phyloP scores from a whole-genome alignment of 2,888 invertebrate species.

The Rhorus exstirpatorius region DNA sequence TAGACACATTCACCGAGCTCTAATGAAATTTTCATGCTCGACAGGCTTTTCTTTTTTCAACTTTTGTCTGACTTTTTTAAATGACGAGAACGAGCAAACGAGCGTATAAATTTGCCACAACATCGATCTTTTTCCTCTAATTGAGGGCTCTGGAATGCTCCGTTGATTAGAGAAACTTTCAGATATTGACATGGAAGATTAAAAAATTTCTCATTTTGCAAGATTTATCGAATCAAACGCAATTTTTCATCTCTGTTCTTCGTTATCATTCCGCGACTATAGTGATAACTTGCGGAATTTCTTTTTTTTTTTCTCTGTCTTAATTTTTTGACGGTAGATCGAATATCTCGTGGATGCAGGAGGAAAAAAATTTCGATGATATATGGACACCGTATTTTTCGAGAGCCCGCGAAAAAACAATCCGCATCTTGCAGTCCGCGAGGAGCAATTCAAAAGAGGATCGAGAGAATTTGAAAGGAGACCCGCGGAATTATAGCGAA shows the following conservation, averaged over 20 bases:
- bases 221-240: constrained; percentile 16
- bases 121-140: constrained; percentile 32
- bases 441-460: constrained; percentile 11
- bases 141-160: constrained; percentile 42
- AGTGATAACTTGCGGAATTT: not conserved
- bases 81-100: not conserved
- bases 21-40: constrained; percentile 45
- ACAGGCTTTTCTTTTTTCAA: constrained; percentile 1
- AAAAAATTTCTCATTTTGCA: constrained; percentile 1
- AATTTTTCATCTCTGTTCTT: constrained; percentile 20
- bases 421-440: constrained; percentile 47
- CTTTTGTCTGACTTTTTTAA: not conserved
- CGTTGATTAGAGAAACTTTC: constrained; percentile 37
- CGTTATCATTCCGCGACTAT: constrained; percentile 41
- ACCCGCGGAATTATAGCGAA: too few species aligned
- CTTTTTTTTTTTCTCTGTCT: constrained; percentile 19
- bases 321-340: constrained; percentile 34
- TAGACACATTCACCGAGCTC: constrained; percentile 47
- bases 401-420: constrained; percentile 41
- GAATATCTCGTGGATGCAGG: constrained; percentile 61
- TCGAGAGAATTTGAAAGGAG: too few species aligned
- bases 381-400: constrained; percentile 3
- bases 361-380: constrained; percentile 63
- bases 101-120: constrained; percentile 21
- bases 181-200: too few species aligned